These are phyloP conservation scores for Sinocyclocheilus grahami DNA, from an alignment of 2,113 vertebrate species.

Conservation along the genomic window DNA sequence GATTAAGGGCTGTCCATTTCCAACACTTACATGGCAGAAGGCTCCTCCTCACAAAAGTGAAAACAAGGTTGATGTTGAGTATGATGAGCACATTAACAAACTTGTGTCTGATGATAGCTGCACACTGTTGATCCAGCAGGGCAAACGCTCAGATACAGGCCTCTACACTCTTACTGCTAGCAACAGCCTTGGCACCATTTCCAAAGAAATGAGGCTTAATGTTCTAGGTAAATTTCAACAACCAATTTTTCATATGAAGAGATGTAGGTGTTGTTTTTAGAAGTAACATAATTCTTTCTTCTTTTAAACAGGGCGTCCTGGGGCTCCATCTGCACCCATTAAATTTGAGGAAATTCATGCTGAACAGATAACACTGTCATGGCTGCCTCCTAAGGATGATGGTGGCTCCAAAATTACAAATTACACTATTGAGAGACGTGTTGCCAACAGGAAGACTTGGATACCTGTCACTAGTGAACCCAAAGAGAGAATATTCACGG, in stretches of 20 bases:
- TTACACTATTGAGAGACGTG: constrained; percentile 94
- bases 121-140: constrained; percentile 92
- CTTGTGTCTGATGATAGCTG: constrained; percentile 91
- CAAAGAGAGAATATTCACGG: constrained; percentile 88
- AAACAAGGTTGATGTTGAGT: constrained; percentile 82
- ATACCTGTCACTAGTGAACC: constrained; percentile 88
- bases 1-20: constrained; percentile 93
- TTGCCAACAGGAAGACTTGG: constrained; percentile 91
- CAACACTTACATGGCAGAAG: constrained; percentile 91
- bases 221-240: constrained; percentile 83
- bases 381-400: constrained; percentile 95
- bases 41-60: constrained; percentile 89
- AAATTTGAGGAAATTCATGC: constrained; percentile 93
- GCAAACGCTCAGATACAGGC: constrained; percentile 90
- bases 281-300: neutral
- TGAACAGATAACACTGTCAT: constrained; percentile 92
- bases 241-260: neutral
- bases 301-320: constrained; percentile 84
- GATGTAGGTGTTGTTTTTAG: constrained; percentile 12
- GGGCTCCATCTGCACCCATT: constrained; percentile 93
- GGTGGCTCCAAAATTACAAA: constrained; percentile 96
- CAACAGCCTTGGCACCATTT: constrained; percentile 88
- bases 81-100: constrained; percentile 97
- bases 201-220: constrained; percentile 96
- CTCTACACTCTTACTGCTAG: constrained; percentile 91